Evolutionary conservation across 2,113 vertebrate genomes (phyloP).

Genomic region (rabbit (Oryctolagus cuniculus)): DNA sequence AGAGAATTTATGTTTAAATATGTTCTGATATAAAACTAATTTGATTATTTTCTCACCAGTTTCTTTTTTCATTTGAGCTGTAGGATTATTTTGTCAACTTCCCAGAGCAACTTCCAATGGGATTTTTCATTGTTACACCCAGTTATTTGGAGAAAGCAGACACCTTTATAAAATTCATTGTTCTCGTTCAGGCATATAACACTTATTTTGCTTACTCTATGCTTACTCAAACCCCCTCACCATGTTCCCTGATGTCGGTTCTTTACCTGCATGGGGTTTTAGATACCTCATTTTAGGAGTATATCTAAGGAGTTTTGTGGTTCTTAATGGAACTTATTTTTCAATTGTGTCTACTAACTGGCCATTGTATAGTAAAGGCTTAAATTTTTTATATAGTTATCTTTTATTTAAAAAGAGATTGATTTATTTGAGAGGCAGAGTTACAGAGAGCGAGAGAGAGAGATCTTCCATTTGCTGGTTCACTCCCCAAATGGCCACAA

Average conservation of each 20-base stretch:
- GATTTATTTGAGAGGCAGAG: neutral
- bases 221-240: neutral
- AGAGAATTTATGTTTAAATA: constrained; percentile 25
- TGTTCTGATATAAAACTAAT: neutral
- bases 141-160: neutral
- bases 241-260: neutral
- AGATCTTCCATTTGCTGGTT: too few species aligned
- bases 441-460: too few species aligned
- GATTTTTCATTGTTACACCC: neutral
- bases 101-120: constrained; percentile 1
- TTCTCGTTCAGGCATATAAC: neutral
- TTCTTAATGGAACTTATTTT: constrained; percentile 3
- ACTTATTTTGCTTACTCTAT: neutral
- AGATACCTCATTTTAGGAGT: neutral
- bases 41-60: constrained; percentile 28
- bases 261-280: neutral
- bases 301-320: neutral
- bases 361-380: neutral
- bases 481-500: too few species aligned
- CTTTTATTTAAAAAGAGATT: neutral
- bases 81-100: neutral
- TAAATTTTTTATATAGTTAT: constrained; percentile 14
- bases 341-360: neutral
- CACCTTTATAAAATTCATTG: constrained; percentile 40
- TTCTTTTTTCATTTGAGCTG: constrained; percentile 9